Evolutionary conservation across 2,113 vertebrate species (phyloP), one percentile per base, ranked within the genome.

Genomic region (Cynoglossus semilaevis): DNA sequence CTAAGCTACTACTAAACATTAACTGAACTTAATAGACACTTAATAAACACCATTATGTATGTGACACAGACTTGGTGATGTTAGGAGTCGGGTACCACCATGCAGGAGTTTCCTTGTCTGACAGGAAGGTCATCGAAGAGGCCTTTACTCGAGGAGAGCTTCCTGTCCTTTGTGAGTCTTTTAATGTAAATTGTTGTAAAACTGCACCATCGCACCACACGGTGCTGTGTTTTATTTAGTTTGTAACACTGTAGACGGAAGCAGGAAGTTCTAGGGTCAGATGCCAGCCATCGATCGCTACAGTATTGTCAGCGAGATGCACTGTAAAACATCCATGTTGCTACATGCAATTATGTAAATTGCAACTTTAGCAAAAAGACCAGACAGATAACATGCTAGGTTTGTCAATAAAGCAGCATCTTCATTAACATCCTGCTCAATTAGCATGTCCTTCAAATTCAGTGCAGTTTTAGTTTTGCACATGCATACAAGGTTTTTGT

Each of bases 41-140:
- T 29, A n/a, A n/a, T 29, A 29, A 29, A 29, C n/a, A n/a, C 22
- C 22, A 29, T 54, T 72, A 8, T 43, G 15, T 54, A 57, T 80
- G 4, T 36, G 37, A 70, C 89, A 58, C 74, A 99, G 97, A 98
- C 70, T 86, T 94, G 55, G 74, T 98, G 63, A 79, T 83, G 18
- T 80, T 77, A 67, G 97, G 97, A 76, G 88, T 98, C 68, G 97
- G 93, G 67, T 99, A 92, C 83, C 96, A 99, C 86, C 97, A 99
- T 64, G 97, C 97, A 72, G 97, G 97, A 29, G 86, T 98, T 82
- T 95, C 94, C 38, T 3, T 94, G 18, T 92, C 93, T 10, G 97
- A 99, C 72, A 93, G 97, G 79, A 98, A 95, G 89, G 18, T 88
- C 75, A 86, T 96, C 72, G 97, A 99, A 91, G 81, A 85, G 60